Evolutionary conservation across 2,113 vertebrate species (phyloP).

Genomic region (Pituophis catenifer): DNA sequence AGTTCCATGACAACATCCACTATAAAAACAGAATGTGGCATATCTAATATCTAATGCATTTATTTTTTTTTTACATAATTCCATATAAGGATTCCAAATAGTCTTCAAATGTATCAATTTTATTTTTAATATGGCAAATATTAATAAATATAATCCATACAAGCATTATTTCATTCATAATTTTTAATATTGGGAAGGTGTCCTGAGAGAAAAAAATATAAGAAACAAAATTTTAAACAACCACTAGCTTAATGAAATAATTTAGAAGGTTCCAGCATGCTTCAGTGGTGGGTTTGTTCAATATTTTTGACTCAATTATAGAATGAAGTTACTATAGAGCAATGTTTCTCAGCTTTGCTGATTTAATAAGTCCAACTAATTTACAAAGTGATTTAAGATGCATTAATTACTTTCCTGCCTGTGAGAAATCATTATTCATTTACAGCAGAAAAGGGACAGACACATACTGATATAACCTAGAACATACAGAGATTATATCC

Average conservation of each 20-base stretch:
- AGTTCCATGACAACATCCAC: background rate
- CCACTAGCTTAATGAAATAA: conserved; percentile 5
- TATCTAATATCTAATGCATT: background rate
- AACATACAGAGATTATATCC: background rate
- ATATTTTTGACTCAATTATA: background rate
- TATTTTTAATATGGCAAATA: background rate
- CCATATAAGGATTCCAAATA: background rate
- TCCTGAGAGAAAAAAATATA: background rate
- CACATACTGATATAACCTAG: background rate
- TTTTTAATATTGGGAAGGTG: background rate
- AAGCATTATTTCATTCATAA: background rate
- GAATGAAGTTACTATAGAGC: background rate
- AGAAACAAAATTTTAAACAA: background rate
- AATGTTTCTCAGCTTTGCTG: background rate
- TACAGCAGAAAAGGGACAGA: background rate
- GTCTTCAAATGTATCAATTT: background rate
- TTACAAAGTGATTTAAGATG: background rate
- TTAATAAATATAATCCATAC: background rate
- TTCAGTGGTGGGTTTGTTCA: background rate
- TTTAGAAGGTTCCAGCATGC: background rate
- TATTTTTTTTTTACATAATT: background rate
- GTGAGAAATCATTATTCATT: background rate
- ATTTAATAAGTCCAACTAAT: background rate
- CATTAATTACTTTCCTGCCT: background rate
- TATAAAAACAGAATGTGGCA: background rate